These are phyloP conservation scores for Neoscelio sp. DNA, from an alignment of 2,888 invertebrate genomes.

Conservation along the genomic window DNA sequence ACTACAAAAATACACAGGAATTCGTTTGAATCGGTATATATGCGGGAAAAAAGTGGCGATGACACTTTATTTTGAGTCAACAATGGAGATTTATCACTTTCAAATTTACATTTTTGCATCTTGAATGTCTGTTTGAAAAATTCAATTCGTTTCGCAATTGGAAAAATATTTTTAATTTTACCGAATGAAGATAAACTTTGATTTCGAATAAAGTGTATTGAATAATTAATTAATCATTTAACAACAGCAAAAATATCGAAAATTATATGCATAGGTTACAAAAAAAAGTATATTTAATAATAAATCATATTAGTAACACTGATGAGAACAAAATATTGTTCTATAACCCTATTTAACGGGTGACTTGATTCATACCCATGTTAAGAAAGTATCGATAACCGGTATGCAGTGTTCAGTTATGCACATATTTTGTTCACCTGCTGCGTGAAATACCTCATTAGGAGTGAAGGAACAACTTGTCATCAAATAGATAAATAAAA, in stretches of 20 bases:
- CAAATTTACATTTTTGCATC: background rate
- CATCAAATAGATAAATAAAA: conserved; percentile 59
- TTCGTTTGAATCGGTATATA: conserved; percentile 22
- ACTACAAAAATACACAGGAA: conserved; percentile 17
- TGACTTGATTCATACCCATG: conserved; percentile 30
- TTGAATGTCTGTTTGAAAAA: conserved; percentile 4
- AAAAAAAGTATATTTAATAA: no score
- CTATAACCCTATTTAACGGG: background rate
- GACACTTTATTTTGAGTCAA: conserved; percentile 23
- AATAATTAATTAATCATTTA: background rate
- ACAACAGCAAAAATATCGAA: no score
- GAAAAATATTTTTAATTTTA: no score
- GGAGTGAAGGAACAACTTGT: conserved; percentile 63
- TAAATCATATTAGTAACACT: no score
- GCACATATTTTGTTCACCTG: conserved; percentile 58
- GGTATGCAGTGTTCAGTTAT: conserved; percentile 50
- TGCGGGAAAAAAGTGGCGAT: conserved; percentile 6
- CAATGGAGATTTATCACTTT: conserved; percentile 8
- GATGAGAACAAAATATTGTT: no score
- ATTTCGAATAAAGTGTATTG: background rate
- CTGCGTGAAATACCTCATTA: conserved; percentile 62
- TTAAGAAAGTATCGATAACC: conserved; percentile 50
- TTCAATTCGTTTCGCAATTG: background rate
- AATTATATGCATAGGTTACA: no score
- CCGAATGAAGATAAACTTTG: no score